Evolutionary conservation across 2,888 invertebrate genomes (phyloP), one percentile per base, ranked within the genome.

Genomic region (Leptopilina myrica): DNA sequence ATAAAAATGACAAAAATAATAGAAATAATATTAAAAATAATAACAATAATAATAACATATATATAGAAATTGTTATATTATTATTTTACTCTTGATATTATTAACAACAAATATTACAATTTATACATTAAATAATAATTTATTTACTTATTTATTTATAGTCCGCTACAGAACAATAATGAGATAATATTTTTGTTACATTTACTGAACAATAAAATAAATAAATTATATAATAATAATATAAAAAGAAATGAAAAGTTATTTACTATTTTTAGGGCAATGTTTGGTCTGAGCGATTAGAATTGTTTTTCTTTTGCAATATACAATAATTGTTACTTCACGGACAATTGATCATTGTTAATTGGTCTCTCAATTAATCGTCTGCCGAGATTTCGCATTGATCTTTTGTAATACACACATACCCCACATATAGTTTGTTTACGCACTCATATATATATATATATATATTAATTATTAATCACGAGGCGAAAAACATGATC

Each of bases 361-460:
- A 73, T 73, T 73, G 56, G 53, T 73, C 53, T 6, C 33, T 73
- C 33, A 33, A 73, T 56, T 73, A 56, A 56, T 73, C 69, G 69
- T 73, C 53, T 53, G n/a, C 14, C 56, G 53, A 49, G 49, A 73
- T 53, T 73, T 26, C 69, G 20, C 56, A 33, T 26, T n/a, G 53
- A 73, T 73, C 12, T 73, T 73, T 73, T 53, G 56, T 73, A 73
- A 56, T 53, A 43, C 43, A 33, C 33, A 33, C 5, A 43, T 43
- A 56, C 33, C n/a, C 33, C 69, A 56, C 33, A 73, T 26, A 53
- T 26, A 53, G 14, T 26, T 73, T 53, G 69, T 56, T 53, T 33
- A 73, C 53, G 33, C 69, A n/a, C 8, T 43, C 20, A 20, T 20
- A 33, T 33, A 33, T 33, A 26, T 26, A 26, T 26, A 26, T 26